A percentile compares a stretch with the other conserved stretches of the same genome.
These are phyloP conservation scores for Auanema sp. DNA, from an alignment of 2,888 invertebrate species.

Conservation along the genomic window DNA sequence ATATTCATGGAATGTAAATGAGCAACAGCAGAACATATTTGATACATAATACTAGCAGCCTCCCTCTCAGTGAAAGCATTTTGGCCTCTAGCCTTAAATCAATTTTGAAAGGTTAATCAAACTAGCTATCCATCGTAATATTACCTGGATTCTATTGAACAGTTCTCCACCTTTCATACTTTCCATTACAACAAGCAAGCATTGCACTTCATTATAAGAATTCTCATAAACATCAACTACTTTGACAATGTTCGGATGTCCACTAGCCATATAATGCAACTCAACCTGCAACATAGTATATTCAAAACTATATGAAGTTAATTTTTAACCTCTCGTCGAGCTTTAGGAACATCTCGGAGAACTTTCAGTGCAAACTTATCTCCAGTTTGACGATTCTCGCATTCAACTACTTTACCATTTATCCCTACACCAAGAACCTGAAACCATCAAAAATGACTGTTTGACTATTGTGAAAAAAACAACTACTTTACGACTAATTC, in stretches of 20 bases:
- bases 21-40: slow-evolving; percentile 90
- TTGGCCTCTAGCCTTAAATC: slow-evolving; percentile 72
- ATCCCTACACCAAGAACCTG: slow-evolving; percentile 91
- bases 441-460: slow-evolving; percentile 6
- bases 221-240: slow-evolving; percentile 94
- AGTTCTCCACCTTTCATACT: slow-evolving; percentile 98
- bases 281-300: slow-evolving; percentile 72
- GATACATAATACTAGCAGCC: slow-evolving; percentile 87
- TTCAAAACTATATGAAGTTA: not conserved
- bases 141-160: slow-evolving; percentile 85
- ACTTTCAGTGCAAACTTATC: slow-evolving; percentile 89
- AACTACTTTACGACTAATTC: slow-evolving; percentile 40
- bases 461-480: not conserved
- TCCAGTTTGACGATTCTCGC: slow-evolving; percentile 77
- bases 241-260: slow-evolving; percentile 88
- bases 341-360: slow-evolving; percentile 86
- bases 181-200: slow-evolving; percentile 97
- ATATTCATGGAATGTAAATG: slow-evolving; percentile 91
- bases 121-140: not conserved
- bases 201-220: slow-evolving; percentile 85
- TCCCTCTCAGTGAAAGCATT: slow-evolving; percentile 95
- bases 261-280: slow-evolving; percentile 88
- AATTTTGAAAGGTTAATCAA: not conserved
- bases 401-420: slow-evolving; percentile 97
- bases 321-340: slow-evolving; percentile 76